These are phyloP conservation scores for Phenganax marumi DNA, from an alignment of 92 coral and sea anemone species.

Conservation along the genomic window DNA sequence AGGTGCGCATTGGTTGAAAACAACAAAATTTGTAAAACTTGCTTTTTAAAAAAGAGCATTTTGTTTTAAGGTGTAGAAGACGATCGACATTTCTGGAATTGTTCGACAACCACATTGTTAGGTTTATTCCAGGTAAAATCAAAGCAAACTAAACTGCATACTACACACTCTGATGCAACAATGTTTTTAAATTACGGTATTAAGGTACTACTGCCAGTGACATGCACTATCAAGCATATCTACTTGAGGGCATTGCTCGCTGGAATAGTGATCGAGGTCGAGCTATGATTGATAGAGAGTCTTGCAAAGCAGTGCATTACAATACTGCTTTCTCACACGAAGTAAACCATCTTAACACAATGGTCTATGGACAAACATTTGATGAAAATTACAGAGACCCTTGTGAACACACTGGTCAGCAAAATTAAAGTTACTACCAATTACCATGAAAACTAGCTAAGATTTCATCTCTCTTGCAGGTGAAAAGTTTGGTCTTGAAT, in stretches of 20 bases:
- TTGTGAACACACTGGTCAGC: conserved; percentile 44
- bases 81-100: conserved; percentile 64
- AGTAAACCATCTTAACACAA: conserved; percentile 31
- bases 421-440: background rate
- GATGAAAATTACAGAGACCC: conserved; percentile 13
- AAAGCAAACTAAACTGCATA: background rate
- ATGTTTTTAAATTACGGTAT: background rate
- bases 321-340: conserved; percentile 4
- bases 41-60: background rate
- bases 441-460: background rate
- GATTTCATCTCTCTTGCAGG: conserved; percentile 24
- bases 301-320: background rate
- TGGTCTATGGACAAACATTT: conserved; percentile 14
- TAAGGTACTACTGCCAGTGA: conserved; percentile 37
- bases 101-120: conserved; percentile 55
- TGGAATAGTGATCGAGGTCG: conserved; percentile 41
- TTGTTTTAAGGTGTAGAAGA: conserved; percentile 53
- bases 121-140: conserved; percentile 46
- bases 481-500: conserved; percentile 31
- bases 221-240: too few relatives aligned
- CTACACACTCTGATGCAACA: background rate
- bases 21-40: conserved; percentile 1
- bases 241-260: conserved; percentile 24
- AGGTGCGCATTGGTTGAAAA: conserved; percentile 43
- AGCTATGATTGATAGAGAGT: conserved; percentile 25